Evolutionary conservation across 2,888 invertebrate species (phyloP).

Genomic region (Athripsodes cinereus): DNA sequence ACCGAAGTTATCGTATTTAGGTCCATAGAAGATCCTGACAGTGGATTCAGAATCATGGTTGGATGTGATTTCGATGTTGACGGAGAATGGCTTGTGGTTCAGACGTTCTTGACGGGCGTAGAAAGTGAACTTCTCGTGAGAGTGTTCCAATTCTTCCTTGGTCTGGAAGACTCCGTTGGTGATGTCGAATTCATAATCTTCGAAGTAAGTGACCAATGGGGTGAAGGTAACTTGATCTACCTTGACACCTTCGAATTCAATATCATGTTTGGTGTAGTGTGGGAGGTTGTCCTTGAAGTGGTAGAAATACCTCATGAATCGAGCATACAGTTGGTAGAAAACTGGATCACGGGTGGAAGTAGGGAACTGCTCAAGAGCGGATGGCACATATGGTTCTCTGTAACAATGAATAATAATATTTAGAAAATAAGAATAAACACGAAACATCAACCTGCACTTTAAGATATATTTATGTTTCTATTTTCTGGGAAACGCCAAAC

Average conservation of each 20-base stretch:
- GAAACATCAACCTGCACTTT: too few species aligned
- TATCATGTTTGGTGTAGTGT: conserved; percentile 53
- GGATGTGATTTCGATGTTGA: conserved; percentile 54
- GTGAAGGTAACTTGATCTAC: conserved; percentile 56
- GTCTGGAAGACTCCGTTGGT: conserved; percentile 46
- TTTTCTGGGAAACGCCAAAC: conserved; percentile 36
- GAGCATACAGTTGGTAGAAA: conserved; percentile 63
- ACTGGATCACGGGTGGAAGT: conserved; percentile 65
- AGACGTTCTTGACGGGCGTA: conserved; percentile 62
- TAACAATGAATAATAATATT: conserved; percentile 23
- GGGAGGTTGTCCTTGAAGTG: conserved; percentile 54
- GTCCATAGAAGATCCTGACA: conserved; percentile 62
- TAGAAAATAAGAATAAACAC: too few species aligned
- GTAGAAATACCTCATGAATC: conserved; percentile 50
- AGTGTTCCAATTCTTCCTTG: conserved; percentile 35
- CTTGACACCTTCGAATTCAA: conserved; percentile 54
- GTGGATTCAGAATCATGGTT: conserved; percentile 52
- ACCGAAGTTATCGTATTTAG: conserved; percentile 58
- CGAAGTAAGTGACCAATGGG: conserved; percentile 59
- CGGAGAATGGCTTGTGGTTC: conserved; percentile 62
- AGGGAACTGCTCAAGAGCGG: conserved; percentile 56
- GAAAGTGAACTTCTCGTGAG: conserved; percentile 41
- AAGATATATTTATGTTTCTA: too few species aligned
- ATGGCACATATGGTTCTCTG: conserved; percentile 47
- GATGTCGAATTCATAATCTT: conserved; percentile 57